Evolutionary conservation across 2,797 vertebrate genomes (phyloP), one percentile per base, ranked within the genome.

Genomic region (Labeo calbasu): DNA sequence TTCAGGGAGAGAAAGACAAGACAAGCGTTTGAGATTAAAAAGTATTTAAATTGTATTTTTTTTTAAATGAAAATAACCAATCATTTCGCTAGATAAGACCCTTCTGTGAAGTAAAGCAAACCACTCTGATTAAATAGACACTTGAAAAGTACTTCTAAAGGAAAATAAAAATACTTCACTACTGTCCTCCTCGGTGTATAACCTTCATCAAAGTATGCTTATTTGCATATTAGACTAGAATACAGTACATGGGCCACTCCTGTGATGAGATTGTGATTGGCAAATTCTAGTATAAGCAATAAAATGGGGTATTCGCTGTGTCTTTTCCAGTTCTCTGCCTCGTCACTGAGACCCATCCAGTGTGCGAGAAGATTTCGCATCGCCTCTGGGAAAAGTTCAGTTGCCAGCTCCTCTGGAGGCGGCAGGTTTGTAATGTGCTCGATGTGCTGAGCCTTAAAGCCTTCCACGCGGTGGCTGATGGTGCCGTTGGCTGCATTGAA

Each of bases 221-320:
- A 96, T 90, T 94, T 96, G 86, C 93, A 95, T 88, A 96, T 96
- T 3, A 96, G 92, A 86, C 94, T 96, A 32, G 96, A 96, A 82
- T 96, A 96, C 11, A 96, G 90, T 48, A 96, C 96, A 72, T 96
- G 96, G 17, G 96, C 95, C 76, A 96, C 96, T 4, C 96, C 96
- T 1, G 96, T 96, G 70, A 96, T 96, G 55, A 96, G 95, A 90
- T 96, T 96, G 81, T 95, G 96, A 89, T 96, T 96, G 28, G 95
- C 96, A 84, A 96, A 96, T 87, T 96, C 96, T 0, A 96, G 91
- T 63, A 96, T 96, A 0, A 96, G 94, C 5, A 96, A 94, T 84
- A 96, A 87, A 82, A 96, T 96, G 5, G 96, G 96, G 50, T 93
- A 96, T 90, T 96, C 95, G 13, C 95, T 96, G 77, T 86, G 95